These are phyloP conservation scores for Pachyuromys duprasi DNA, from an alignment of 2,797 vertebrate genomes.

Conservation along the genomic window DNA sequence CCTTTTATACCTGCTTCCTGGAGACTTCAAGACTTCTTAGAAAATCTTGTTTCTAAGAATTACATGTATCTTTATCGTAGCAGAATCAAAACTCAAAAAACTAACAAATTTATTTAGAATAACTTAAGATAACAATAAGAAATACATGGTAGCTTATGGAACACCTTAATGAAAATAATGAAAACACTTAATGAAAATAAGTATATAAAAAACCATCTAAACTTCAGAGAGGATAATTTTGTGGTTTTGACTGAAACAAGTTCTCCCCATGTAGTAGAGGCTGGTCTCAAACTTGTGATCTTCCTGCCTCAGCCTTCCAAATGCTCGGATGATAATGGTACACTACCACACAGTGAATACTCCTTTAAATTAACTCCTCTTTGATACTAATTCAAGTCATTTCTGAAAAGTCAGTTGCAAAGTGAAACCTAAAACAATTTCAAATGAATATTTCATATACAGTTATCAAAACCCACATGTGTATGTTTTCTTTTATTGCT, in stretches of 20 bases:
- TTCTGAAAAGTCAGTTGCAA: background rate
- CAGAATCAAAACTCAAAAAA: background rate
- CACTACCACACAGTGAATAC: background rate
- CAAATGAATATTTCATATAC: background rate
- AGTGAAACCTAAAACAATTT: constrained; percentile 19
- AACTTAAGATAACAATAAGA: background rate
- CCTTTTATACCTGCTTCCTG: background rate
- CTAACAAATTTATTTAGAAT: background rate
- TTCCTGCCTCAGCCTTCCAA: background rate
- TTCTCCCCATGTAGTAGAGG: background rate
- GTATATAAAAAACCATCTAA: constrained; percentile 21
- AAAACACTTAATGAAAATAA: constrained; percentile 46
- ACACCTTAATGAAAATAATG: constrained; percentile 37
- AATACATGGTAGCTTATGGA: background rate
- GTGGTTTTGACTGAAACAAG: background rate
- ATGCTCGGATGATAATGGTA: background rate
- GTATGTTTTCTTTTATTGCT: background rate
- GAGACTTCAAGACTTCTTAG: background rate
- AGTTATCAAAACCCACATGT: background rate
- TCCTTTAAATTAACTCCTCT: background rate
- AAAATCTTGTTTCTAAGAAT: background rate
- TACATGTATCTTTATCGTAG: background rate
- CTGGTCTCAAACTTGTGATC: background rate
- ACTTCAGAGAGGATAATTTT: background rate
- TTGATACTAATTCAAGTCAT: background rate